Evolutionary conservation across 2,888 invertebrate genomes (phyloP).

Genomic region (Cantharis lateralis): DNA sequence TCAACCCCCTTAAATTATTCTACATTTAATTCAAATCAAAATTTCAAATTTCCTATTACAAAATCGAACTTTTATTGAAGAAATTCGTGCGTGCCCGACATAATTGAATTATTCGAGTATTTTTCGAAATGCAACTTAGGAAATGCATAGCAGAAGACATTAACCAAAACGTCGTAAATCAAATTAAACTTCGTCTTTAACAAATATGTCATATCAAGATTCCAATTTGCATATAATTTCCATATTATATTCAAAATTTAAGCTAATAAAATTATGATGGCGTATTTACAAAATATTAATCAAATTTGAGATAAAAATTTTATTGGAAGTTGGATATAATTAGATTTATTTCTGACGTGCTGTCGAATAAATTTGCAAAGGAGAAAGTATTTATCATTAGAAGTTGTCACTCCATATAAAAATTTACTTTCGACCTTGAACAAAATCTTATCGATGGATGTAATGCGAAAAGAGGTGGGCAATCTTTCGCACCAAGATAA

Average conservation of each 20-base stretch:
- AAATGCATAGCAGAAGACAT: background rate
- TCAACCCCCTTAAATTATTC: slow-evolving; percentile 8
- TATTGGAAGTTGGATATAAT: background rate
- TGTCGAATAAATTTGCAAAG: background rate
- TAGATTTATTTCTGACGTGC: background rate
- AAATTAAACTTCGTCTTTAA: background rate
- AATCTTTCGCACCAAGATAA: slow-evolving; percentile 13
- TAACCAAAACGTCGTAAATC: background rate
- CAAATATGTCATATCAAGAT: background rate
- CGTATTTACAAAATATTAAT: background rate
- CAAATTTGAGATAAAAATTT: background rate
- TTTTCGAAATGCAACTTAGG: background rate
- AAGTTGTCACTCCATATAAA: background rate
- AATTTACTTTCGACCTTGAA: background rate
- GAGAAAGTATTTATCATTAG: background rate
- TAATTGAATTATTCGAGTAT: background rate
- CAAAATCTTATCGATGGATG: background rate
- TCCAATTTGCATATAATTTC: background rate
- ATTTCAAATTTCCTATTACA: background rate
- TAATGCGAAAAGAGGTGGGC: background rate
- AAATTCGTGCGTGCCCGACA: background rate
- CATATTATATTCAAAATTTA: background rate
- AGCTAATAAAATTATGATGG: background rate
- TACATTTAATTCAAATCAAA: slow-evolving; percentile 8
- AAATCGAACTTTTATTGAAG: background rate